A percentile compares a stretch with the other conserved stretches of the same genome.
These are phyloP conservation scores for Gryllus bimaculatus DNA, from an alignment of 1,140 invertebrate species.

Conservation along the genomic window DNA sequence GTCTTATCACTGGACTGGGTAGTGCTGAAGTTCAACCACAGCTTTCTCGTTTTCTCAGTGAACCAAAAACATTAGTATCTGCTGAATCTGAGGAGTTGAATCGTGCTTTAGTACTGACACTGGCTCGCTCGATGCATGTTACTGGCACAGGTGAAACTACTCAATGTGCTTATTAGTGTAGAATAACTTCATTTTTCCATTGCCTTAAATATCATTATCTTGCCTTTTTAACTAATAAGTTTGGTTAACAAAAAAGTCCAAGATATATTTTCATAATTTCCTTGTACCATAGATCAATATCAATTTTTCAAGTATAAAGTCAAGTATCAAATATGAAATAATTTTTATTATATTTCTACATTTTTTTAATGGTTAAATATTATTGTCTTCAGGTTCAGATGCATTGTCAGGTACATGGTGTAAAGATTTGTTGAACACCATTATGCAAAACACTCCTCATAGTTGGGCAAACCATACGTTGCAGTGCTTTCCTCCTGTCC, in stretches of 20 bases:
- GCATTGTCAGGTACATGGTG: constrained; percentile 71
- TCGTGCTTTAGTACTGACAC: constrained; percentile 77
- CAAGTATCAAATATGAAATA: no score
- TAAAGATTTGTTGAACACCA: constrained; percentile 77
- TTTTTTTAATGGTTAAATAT: background rate
- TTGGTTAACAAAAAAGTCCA: no score
- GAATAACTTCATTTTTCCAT: background rate
- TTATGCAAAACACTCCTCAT: constrained; percentile 90
- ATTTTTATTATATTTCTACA: no score
- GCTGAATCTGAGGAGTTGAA: constrained; percentile 93
- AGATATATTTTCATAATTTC: no score
- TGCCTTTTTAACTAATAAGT: no score
- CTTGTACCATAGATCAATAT: no score
- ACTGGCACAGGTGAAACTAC: constrained; percentile 53
- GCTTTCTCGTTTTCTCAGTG: constrained; percentile 74
- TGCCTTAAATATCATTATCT: no score
- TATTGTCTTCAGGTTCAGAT: constrained; percentile 38
- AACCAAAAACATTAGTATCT: constrained; percentile 81
- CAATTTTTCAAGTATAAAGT: no score
- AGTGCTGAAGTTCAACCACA: constrained; percentile 86
- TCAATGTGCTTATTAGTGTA: background rate
- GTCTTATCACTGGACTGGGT: constrained; percentile 82
- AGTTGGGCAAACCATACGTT: constrained; percentile 88
- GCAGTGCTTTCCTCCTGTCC: constrained; percentile 78
- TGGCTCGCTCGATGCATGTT: constrained; percentile 90